phyloP scores from a whole-genome alignment of 2,888 invertebrate genomes.

The Cantharis rustica region DNA sequence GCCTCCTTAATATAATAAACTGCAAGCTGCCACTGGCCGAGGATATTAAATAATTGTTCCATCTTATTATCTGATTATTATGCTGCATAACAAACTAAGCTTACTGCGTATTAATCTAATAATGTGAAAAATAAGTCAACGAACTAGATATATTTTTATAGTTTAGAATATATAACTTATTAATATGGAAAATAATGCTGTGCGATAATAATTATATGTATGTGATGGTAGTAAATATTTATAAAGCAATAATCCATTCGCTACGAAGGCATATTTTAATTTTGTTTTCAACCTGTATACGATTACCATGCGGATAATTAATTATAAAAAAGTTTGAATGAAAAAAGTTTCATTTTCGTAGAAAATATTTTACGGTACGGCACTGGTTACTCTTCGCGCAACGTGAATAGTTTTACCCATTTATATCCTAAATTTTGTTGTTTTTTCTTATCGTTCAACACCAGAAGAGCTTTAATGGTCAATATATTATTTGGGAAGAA shows the following conservation, averaged over 20 bases:
- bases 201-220: neutral
- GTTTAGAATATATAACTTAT: neutral
- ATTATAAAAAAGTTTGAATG: neutral
- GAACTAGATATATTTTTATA: neutral
- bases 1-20: no score
- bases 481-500: neutral
- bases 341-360: neutral
- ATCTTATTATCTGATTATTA: neutral
- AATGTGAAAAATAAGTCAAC: neutral
- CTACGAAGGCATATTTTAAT: neutral
- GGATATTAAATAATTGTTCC: neutral
- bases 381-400: neutral
- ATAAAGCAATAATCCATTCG: neutral
- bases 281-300: neutral
- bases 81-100: neutral
- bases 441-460: neutral
- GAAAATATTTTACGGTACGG: neutral
- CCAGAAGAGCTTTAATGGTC: neutral
- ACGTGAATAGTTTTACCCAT: no score
- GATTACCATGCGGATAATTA: neutral
- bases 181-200: neutral
- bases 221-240: neutral
- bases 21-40: no score
- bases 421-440: neutral
- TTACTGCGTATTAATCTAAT: neutral